These are phyloP conservation scores for Meghimatium bilineatum DNA, from an alignment of 2,888 invertebrate species.

Conservation along the genomic window DNA sequence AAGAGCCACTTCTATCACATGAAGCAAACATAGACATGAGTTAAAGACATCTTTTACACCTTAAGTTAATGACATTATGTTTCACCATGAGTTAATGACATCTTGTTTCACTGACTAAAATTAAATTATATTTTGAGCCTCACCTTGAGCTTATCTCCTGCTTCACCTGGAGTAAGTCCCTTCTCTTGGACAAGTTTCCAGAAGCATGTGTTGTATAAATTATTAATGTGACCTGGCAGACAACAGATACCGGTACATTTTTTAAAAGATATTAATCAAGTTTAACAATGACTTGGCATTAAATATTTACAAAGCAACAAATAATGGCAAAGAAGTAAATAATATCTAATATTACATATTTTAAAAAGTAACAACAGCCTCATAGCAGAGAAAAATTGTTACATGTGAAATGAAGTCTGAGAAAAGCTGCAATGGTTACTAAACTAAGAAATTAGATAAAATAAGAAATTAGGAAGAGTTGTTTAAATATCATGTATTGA, in stretches of 20 bases:
- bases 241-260: neutral
- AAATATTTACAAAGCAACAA: neutral
- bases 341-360: too few relatives aligned
- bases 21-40: neutral
- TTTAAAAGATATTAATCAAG: neutral
- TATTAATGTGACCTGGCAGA: conserved; percentile 89
- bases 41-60: neutral
- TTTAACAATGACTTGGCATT: neutral
- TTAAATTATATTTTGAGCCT: neutral
- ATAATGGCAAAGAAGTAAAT: neutral
- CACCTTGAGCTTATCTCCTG: conserved; percentile 85
- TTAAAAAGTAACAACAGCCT: too few relatives aligned
- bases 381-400: too few relatives aligned
- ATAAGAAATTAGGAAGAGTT: too few relatives aligned
- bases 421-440: too few relatives aligned
- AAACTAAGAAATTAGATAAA: too few relatives aligned
- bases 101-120: neutral
- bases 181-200: conserved; percentile 91
- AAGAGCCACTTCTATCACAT: too few relatives aligned
- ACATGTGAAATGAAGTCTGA: too few relatives aligned
- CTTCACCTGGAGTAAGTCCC: conserved; percentile 86
- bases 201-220: conserved; percentile 96
- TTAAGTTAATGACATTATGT: neutral
- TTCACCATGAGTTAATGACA: neutral
- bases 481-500: too few relatives aligned